phyloP scores from a whole-genome alignment of 2,113 vertebrate species.

The Triplophysa dalaica region DNA sequence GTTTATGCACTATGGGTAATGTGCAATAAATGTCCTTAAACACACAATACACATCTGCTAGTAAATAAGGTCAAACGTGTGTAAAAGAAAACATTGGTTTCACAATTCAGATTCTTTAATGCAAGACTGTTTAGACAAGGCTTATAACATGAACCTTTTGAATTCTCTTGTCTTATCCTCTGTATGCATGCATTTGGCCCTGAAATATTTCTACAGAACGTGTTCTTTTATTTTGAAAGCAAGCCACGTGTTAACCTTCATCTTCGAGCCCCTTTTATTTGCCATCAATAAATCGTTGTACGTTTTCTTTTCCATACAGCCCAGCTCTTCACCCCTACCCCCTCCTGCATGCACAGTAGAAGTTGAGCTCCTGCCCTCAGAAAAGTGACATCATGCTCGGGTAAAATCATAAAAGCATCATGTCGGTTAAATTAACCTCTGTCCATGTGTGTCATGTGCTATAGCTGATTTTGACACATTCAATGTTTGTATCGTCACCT shows the following conservation, averaged over 20 bases:
- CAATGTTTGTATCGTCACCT: background rate
- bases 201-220: background rate
- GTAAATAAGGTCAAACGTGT: too few relatives aligned
- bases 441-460: background rate
- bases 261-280: background rate
- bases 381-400: background rate
- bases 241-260: background rate
- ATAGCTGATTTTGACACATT: background rate
- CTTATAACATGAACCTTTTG: too few relatives aligned
- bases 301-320: background rate
- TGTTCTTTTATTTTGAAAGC: background rate
- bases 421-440: background rate
- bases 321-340: too few relatives aligned
- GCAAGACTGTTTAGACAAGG: too few relatives aligned
- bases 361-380: background rate
- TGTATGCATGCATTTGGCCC: background rate
- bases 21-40: too few relatives aligned
- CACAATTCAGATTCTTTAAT: too few relatives aligned
- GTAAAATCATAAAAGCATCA: constrained; percentile 4
- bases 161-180: background rate
- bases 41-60: too few relatives aligned
- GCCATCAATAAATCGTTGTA: constrained; percentile 6
- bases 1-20: background rate
- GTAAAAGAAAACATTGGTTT: too few relatives aligned
- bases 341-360: background rate